Percentiles rank a stretch among this genome's conserved stretches.
phyloP scores from a whole-genome alignment of 2,113 vertebrate species.

The Polypterus bichir region DNA sequence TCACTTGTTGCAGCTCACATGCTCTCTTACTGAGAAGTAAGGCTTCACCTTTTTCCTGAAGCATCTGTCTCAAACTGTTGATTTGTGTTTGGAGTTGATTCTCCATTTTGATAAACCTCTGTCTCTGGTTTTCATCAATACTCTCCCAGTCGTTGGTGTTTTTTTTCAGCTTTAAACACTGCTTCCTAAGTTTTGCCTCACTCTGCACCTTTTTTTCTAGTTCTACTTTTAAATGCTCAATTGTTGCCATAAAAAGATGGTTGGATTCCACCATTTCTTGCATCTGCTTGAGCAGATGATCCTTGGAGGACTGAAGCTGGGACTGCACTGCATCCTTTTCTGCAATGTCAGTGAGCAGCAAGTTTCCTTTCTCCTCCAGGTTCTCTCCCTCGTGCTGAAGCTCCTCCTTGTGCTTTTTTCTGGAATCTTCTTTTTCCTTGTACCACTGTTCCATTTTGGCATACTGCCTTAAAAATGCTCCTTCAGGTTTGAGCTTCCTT shows the following conservation, averaged over 20 bases:
- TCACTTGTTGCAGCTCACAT: background rate
- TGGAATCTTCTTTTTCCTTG: slow-evolving; percentile 5
- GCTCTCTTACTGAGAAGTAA: background rate
- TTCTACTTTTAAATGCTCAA: slow-evolving; percentile 5
- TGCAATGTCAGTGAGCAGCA: slow-evolving; percentile 7
- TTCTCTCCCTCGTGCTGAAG: slow-evolving; percentile 6
- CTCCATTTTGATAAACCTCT: background rate
- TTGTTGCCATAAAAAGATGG: background rate
- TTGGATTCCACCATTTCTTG: background rate
- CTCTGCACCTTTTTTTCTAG: background rate
- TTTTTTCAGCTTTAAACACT: slow-evolving; percentile 13
- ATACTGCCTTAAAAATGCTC: slow-evolving; percentile 2
- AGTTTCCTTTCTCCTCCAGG: slow-evolving; percentile 5
- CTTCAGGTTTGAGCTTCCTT: slow-evolving; percentile 1
- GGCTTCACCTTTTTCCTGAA: slow-evolving; percentile 7
- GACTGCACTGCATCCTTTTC: slow-evolving; percentile 4
- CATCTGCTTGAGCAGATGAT: background rate
- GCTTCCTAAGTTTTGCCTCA: slow-evolving; percentile 6
- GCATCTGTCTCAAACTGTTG: slow-evolving; percentile 2
- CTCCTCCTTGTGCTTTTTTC: slow-evolving; percentile 8
- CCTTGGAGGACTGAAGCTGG: background rate
- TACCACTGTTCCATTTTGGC: slow-evolving; percentile 4
- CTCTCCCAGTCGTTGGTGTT: slow-evolving; percentile 9
- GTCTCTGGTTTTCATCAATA: slow-evolving; percentile 10
- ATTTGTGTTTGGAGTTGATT: background rate